phyloP scores from a whole-genome alignment of 2,888 invertebrate genomes.

The Orthosia incerta region DNA sequence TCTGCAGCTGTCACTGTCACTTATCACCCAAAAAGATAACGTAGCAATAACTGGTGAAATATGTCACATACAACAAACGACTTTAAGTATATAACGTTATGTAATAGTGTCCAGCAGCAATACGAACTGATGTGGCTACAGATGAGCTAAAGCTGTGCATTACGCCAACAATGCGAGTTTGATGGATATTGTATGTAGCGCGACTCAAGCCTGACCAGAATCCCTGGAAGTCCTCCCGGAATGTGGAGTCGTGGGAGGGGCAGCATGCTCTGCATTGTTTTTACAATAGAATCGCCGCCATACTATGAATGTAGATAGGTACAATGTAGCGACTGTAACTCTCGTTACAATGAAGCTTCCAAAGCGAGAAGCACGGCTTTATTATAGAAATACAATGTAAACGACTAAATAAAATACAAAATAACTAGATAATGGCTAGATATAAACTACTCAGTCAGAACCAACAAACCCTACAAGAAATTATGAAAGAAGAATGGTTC shows the following conservation, averaged over 20 bases:
- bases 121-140: slow-evolving; percentile 55
- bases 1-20: slow-evolving; percentile 32
- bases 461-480: slow-evolving; percentile 68
- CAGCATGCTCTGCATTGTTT: slow-evolving; percentile 74
- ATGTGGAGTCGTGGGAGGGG: slow-evolving; percentile 73
- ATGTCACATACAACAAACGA: slow-evolving; percentile 33
- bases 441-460: slow-evolving; percentile 67
- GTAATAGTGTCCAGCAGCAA: slow-evolving; percentile 55
- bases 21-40: slow-evolving; percentile 17
- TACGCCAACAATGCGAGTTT: slow-evolving; percentile 60
- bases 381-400: slow-evolving; percentile 57
- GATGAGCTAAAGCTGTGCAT: slow-evolving; percentile 64
- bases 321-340: slow-evolving; percentile 59
- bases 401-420: slow-evolving; percentile 63
- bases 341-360: slow-evolving; percentile 62
- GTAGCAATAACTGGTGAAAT: slow-evolving; percentile 19
- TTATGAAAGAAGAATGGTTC: slow-evolving; percentile 64
- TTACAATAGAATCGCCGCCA: slow-evolving; percentile 66
- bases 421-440: slow-evolving; percentile 60
- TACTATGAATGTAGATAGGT: slow-evolving; percentile 61
- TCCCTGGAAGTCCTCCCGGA: slow-evolving; percentile 63
- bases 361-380: slow-evolving; percentile 65
- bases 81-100: slow-evolving; percentile 50
- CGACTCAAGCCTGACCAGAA: slow-evolving; percentile 47
- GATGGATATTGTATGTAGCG: slow-evolving; percentile 50